phyloP scores from a whole-genome alignment of 2,888 invertebrate species.

The Eutolmus rufibarbis region DNA sequence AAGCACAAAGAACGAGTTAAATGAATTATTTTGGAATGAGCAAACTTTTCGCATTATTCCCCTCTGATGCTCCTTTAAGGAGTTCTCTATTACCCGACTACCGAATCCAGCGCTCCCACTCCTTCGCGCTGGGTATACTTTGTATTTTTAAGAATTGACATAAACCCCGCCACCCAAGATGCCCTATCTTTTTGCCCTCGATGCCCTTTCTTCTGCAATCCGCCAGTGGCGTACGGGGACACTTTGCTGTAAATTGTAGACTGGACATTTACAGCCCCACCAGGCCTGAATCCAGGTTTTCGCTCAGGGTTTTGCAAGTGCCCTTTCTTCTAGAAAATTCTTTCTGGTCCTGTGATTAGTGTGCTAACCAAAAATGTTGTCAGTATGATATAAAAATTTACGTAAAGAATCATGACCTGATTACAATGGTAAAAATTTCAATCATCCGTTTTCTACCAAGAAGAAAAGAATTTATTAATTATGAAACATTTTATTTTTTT shows the following conservation, averaged over 20 bases:
- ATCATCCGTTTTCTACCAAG: too few relatives aligned
- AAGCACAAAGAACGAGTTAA: constrained; percentile 25
- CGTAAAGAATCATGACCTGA: too few relatives aligned
- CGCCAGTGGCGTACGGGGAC: not conserved
- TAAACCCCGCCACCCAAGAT: not conserved
- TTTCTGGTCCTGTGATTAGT: too few relatives aligned
- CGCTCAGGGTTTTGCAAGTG: too few relatives aligned
- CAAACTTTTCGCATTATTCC: constrained; percentile 30
- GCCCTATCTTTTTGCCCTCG: not conserved
- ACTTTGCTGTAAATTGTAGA: not conserved
- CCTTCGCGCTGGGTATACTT: not conserved
- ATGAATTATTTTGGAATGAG: constrained; percentile 31
- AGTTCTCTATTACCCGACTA: not conserved
- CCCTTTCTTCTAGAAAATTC: too few relatives aligned
- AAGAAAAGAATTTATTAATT: too few relatives aligned
- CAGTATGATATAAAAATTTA: too few relatives aligned
- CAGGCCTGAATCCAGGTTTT: too few relatives aligned
- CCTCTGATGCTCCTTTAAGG: not conserved
- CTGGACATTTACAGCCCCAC: not conserved
- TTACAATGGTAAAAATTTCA: too few relatives aligned
- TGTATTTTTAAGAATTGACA: not conserved
- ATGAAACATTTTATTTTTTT: too few relatives aligned
- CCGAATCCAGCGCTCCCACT: not conserved
- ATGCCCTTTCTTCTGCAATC: not conserved
- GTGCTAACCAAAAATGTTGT: too few relatives aligned